phyloP scores from a whole-genome alignment of 2,888 invertebrate genomes.

The Microctonus brassicae region DNA sequence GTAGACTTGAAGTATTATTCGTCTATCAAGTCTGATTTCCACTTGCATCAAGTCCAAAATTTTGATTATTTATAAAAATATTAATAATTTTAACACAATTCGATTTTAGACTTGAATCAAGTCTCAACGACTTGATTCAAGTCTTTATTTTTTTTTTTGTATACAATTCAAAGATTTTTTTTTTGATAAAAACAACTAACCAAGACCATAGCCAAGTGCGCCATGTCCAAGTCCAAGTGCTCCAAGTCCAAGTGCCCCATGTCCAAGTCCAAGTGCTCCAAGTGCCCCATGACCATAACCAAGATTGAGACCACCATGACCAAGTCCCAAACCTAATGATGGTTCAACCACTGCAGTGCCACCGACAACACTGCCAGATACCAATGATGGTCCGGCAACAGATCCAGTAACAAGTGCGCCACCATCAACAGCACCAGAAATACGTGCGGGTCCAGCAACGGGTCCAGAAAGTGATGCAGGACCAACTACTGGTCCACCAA shows the following conservation, averaged over 20 bases:
- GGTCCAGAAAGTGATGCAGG: conserved; percentile 62
- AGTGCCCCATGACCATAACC: conserved; percentile 40
- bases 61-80: no score
- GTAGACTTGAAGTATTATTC: no score
- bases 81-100: no score
- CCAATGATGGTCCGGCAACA: conserved; percentile 63
- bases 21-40: no score
- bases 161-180: conserved; percentile 27
- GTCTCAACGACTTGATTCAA: no score
- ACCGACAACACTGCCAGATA: conserved; percentile 62
- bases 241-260: no score
- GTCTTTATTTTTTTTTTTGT: no score
- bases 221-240: conserved; percentile 32
- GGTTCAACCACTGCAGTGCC: conserved; percentile 56
- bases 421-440: conserved; percentile 65
- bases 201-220: no score
- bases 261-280: no score
- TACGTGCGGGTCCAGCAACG: conserved; percentile 58
- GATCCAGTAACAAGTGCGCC: conserved; percentile 66
- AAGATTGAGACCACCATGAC: conserved; percentile 34
- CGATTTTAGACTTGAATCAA: no score
- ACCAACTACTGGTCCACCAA: conserved; percentile 62
- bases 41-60: no score
- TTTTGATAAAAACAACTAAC: conserved; percentile 11
- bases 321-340: conserved; percentile 41